Base-by-base conservation (phyloP, 2,113 vertebrate genomes). In the Labrus mixtus region DNA sequence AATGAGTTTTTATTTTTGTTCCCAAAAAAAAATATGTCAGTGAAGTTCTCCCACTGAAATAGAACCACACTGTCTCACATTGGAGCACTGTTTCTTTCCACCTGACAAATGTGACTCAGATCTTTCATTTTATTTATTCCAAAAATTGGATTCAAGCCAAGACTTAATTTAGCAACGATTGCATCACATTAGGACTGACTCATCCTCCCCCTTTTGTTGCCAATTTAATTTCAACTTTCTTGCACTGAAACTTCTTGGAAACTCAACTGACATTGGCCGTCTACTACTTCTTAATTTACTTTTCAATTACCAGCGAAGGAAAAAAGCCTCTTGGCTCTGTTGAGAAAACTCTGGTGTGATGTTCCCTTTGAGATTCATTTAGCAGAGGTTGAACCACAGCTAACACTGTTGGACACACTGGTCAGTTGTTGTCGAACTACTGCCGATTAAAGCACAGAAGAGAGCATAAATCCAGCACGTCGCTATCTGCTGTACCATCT, bases 381-480 rank as follows among this genome's bases (percentile, higher is more conserved):
- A 65, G 53, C 54, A 22, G 62, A 71, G 25, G 41, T 62, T 57
- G 3, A 57, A 56, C 59, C 33, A 19, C 36, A 57, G 36, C 17
- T 29, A 12, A 23, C 36, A 55, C 50, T 63, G 70, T 76, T 67
- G 43, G 48, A 61, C 53, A 23, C 8, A 0, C 62, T 4, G 37
- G 73, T 69, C 63, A 76, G 60, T 50, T 74, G 65, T 64, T 53
- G 29, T 68, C 10, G 15, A 73, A 82, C 51, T 13, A 41, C 39
- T 61, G 68, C 51, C 57, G 61, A 67, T 68, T 50, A 75, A 75
- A 81, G 20, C 66, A 53, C 19, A 43, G n/a, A 55, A 29, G 66
- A 25, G 16, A 75, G 41, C 54, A 68, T 17, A 61, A 73, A 73
- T 81, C 62, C 51, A 55, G 51, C 1, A 19, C 2, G 1, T 8